Percentiles rank a stretch among this genome's conserved stretches.
Evolutionary conservation across 2,113 vertebrate genomes (phyloP).

Genomic region (Halichoerus grypus): DNA sequence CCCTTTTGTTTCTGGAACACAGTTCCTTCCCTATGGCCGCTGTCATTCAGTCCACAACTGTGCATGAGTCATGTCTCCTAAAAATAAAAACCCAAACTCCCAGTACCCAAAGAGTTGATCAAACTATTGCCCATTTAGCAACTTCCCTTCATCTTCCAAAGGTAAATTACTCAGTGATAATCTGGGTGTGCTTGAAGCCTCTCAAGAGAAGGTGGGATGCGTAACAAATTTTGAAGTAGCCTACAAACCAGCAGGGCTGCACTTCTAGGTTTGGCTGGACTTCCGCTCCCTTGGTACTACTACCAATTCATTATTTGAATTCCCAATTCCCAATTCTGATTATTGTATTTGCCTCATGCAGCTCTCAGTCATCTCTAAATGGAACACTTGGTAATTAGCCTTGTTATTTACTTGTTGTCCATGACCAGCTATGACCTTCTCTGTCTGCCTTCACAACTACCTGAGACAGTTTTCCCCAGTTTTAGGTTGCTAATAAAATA

Average conservation of each 20-base stretch:
- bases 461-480: background rate
- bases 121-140: background rate
- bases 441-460: background rate
- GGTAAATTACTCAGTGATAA: background rate
- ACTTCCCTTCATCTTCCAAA: background rate
- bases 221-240: accelerated
- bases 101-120: background rate
- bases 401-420: background rate
- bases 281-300: background rate
- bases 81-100: background rate
- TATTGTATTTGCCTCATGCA: accelerated
- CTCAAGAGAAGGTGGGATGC: background rate
- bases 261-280: too few species aligned
- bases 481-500: background rate
- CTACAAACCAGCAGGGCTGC: background rate
- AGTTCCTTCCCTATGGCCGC: background rate
- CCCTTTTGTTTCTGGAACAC: background rate
- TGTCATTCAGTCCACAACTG: background rate
- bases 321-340: background rate
- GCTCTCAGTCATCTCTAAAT: background rate
- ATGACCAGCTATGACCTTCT: background rate
- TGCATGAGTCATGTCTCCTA: background rate
- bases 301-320: too few species aligned
- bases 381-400: background rate
- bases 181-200: too few species aligned